phyloP scores from a whole-genome alignment of 2,797 vertebrate genomes.

The Cheirogaleus major region DNA sequence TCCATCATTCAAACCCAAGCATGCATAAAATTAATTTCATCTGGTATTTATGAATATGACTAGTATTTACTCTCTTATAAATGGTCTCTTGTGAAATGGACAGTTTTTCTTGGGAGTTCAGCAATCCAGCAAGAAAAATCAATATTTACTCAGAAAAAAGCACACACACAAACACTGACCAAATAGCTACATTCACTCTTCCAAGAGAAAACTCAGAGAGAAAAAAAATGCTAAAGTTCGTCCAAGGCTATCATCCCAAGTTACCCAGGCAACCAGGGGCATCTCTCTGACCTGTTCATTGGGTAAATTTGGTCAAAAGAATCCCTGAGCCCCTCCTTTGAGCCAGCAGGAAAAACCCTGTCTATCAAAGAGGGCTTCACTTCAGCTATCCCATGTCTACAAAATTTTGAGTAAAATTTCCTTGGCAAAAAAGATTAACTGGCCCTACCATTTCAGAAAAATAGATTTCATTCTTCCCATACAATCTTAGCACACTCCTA shows the following conservation, averaged over 20 bases:
- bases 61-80: not conserved
- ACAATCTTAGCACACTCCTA: not conserved
- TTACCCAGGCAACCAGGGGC: not conserved
- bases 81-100: not conserved
- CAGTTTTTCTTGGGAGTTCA: not conserved
- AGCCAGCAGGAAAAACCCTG: not conserved
- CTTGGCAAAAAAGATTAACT: not conserved
- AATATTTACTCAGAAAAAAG: slow-evolving; percentile 44
- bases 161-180: not conserved
- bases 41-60: not conserved
- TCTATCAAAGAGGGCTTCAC: fast-evolving
- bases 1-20: not conserved
- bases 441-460: not conserved
- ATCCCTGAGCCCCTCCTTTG: not conserved
- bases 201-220: not conserved
- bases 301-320: not conserved
- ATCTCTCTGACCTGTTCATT: not conserved
- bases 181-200: not conserved
- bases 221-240: not conserved
- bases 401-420: not conserved
- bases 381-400: not conserved
- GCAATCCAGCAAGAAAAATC: slow-evolving; percentile 46
- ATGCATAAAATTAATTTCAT: slow-evolving; percentile 16
- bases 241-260: not conserved
- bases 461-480: not conserved